These are phyloP conservation scores for Campopleginae sp. DNA, from an alignment of 2,888 invertebrate genomes.

Conservation along the genomic window DNA sequence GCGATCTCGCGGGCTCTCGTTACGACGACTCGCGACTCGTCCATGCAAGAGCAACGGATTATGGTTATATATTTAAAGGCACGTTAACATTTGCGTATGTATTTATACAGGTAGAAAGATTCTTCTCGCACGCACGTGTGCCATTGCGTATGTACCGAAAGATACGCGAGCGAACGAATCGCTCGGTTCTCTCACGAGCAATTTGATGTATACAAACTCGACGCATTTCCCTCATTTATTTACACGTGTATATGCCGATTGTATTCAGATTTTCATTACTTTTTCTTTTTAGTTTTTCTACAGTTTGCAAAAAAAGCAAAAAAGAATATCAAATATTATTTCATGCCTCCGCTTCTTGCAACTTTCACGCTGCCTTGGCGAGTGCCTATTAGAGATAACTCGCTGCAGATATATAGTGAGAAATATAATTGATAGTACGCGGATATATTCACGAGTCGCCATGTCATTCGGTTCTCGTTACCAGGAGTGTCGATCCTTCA, in stretches of 20 bases:
- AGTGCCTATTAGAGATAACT: conserved; percentile 21
- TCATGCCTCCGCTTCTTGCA: conserved; percentile 27
- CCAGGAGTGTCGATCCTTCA: conserved; percentile 8
- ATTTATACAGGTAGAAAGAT: conserved; percentile 1
- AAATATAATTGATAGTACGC: conserved; percentile 39
- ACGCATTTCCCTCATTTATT: conserved; percentile 55
- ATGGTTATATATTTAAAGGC: neutral
- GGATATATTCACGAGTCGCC: conserved; percentile 12
- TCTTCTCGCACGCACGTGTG: conserved; percentile 50
- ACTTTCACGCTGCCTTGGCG: conserved; percentile 49
- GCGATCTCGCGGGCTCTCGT: conserved; percentile 64
- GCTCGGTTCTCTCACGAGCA: conserved; percentile 56
- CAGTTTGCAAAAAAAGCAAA: neutral
- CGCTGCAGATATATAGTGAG: neutral
- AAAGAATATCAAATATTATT: neutral
- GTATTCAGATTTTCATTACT: conserved; percentile 71
- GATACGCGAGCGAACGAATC: conserved; percentile 52
- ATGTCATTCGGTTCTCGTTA: conserved; percentile 60
- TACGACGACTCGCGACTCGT: conserved; percentile 38
- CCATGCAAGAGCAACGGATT: conserved; percentile 1
- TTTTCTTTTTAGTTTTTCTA: conserved; percentile 56
- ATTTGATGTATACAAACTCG: conserved; percentile 66
- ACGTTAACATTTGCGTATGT: neutral
- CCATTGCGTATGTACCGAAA: conserved; percentile 50
- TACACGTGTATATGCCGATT: conserved; percentile 68